phyloP scores from a whole-genome alignment of 1,140 invertebrate species.

The Brachionus angularis region DNA sequence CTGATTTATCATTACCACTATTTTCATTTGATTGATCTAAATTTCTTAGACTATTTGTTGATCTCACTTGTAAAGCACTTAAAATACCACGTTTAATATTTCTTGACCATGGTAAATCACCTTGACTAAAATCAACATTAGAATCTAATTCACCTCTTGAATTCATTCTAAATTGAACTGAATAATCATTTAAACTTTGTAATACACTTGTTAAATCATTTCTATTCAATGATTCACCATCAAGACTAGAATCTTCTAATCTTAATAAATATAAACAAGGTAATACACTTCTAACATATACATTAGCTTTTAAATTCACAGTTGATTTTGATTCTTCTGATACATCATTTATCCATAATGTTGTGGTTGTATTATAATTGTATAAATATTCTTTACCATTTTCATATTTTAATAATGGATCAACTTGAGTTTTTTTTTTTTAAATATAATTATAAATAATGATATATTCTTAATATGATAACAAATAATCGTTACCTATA shows the following conservation, averaged over 20 bases:
- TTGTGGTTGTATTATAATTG: conserved; percentile 2
- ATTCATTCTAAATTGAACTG: conserved; percentile 34
- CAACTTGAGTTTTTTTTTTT: too few species aligned
- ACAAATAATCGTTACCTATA: not conserved
- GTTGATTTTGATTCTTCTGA: conserved; percentile 19
- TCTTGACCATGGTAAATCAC: conserved; percentile 35
- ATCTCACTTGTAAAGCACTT: conserved; percentile 33
- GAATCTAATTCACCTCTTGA: conserved; percentile 34
- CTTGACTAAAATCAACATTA: conserved; percentile 19
- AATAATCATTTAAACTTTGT: conserved; percentile 11
- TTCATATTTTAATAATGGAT: too few species aligned
- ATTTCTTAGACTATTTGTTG: not conserved
- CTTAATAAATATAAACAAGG: conserved; percentile 38
- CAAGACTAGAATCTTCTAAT: conserved; percentile 3
- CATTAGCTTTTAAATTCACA: conserved; percentile 26
- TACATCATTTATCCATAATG: conserved; percentile 43
- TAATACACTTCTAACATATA: conserved; percentile 11
- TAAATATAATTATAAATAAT: too few species aligned
- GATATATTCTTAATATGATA: too few species aligned
- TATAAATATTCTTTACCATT: conserved; percentile 38
- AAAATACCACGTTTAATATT: conserved; percentile 41
- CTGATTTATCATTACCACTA: conserved; percentile 2
- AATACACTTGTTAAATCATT: conserved; percentile 7
- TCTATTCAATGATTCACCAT: conserved; percentile 21
- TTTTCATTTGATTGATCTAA: conserved; percentile 16